Conservation (phyloP, 2,113 vertebrate species). For the Rhadina sibilatrix region DNA sequence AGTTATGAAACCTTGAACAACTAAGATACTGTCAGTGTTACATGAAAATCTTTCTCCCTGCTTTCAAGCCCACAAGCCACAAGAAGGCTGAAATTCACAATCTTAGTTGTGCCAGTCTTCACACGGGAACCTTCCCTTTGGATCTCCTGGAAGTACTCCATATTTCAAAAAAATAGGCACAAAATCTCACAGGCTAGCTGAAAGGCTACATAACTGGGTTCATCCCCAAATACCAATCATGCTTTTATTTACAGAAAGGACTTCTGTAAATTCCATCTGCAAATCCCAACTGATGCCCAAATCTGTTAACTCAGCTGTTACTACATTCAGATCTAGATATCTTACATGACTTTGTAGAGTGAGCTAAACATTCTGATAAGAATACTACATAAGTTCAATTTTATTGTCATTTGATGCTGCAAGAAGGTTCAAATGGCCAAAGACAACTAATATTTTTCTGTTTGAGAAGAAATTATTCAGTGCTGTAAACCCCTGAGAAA, state of each 20-base stretch:
- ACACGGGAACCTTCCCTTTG: not conserved
- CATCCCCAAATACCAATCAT: not conserved
- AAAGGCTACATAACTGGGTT: not conserved
- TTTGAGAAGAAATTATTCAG: not conserved
- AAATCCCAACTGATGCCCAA: not conserved
- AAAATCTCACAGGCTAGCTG: not conserved
- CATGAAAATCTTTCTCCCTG: not conserved
- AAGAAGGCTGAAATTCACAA: not conserved
- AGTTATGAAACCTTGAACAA: not conserved
- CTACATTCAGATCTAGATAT: not conserved
- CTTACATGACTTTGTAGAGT: not conserved
- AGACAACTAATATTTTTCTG: not conserved
- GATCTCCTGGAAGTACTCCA: not conserved
- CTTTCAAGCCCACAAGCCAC: not conserved
- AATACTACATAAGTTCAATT: not conserved
- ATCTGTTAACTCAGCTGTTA: not conserved
- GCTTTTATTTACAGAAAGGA: not conserved
- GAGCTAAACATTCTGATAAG: not conserved
- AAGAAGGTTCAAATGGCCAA: not conserved
- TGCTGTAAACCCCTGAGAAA: not conserved
- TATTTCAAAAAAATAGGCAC: not conserved
- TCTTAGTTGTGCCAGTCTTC: not conserved
- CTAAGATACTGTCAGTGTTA: not conserved
- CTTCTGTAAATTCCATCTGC: not conserved
- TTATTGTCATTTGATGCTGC: not conserved